These are phyloP conservation scores for Coccyzus lansbergi DNA, from an alignment of 2,797 vertebrate species.

Conservation along the genomic window DNA sequence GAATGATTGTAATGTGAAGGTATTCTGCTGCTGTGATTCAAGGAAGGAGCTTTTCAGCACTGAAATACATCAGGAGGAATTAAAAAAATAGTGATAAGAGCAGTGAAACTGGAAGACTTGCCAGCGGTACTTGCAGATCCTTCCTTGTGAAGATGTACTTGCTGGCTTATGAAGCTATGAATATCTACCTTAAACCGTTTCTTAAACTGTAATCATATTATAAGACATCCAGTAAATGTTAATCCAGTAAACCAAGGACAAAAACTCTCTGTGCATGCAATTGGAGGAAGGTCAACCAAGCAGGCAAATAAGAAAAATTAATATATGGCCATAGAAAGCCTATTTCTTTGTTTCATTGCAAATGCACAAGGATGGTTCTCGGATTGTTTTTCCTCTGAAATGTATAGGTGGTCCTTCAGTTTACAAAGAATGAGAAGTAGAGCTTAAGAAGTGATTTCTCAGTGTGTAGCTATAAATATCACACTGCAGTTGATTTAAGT, in stretches of 20 bases:
- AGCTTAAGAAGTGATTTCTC: not conserved
- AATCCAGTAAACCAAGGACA: not conserved
- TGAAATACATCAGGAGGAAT: not conserved
- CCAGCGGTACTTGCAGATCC: not conserved
- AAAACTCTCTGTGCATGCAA: not conserved
- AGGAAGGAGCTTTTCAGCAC: not conserved
- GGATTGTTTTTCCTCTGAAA: not conserved
- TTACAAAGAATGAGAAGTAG: not conserved
- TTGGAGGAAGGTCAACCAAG: not conserved
- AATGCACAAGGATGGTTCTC: not conserved
- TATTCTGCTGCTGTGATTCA: not conserved
- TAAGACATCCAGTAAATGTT: not conserved
- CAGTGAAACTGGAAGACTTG: not conserved
- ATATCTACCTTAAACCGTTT: not conserved
- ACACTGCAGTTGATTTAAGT: not conserved
- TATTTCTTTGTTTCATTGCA: not conserved
- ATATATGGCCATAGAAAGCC: not conserved
- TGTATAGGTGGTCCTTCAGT: not conserved
- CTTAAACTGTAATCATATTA: not conserved
- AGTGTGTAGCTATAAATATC: not conserved
- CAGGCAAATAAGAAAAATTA: not conserved
- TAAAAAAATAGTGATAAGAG: not conserved
- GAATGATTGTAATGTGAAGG: not conserved
- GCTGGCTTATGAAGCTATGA: not conserved
- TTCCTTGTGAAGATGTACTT: not conserved